A percentile compares a stretch with the other conserved stretches of the same genome.
Evolutionary conservation across 2,888 invertebrate genomes (phyloP).

Genomic region (Dasysyrphus albostriatus): DNA sequence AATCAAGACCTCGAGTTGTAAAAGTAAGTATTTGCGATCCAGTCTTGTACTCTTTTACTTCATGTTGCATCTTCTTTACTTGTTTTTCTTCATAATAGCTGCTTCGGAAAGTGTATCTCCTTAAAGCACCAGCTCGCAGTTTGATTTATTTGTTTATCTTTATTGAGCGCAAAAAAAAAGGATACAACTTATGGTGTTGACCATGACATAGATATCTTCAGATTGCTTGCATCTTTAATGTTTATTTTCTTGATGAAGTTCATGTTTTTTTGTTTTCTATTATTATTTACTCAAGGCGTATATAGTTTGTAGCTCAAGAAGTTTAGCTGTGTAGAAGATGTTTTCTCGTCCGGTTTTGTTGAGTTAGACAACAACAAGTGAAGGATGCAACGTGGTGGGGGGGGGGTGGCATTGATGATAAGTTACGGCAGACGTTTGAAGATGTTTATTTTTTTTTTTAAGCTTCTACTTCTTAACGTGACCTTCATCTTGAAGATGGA

Average conservation of each 20-base stretch:
- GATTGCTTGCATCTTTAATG: slow-evolving; percentile 46
- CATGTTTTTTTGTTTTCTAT: slow-evolving; percentile 16
- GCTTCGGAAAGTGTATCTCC: not conserved
- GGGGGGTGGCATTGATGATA: not conserved
- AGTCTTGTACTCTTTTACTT: not conserved
- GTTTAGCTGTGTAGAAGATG: slow-evolving; percentile 6
- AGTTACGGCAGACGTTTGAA: slow-evolving; percentile 2
- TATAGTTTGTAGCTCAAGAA: slow-evolving; percentile 18
- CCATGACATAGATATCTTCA: slow-evolving; percentile 65
- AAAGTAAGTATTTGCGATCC: not conserved
- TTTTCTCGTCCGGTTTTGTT: not conserved
- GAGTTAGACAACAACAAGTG: not conserved
- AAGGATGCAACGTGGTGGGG: no score
- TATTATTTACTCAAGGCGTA: slow-evolving; percentile 22
- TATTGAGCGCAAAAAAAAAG: not conserved
- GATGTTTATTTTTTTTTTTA: not conserved
- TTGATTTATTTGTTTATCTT: slow-evolving; percentile 41
- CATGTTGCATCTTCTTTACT: not conserved
- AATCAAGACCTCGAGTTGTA: no score
- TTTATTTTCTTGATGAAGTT: slow-evolving; percentile 13
- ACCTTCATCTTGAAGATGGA: slow-evolving; percentile 59
- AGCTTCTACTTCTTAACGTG: slow-evolving; percentile 35
- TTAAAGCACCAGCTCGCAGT: not conserved
- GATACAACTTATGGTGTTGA: slow-evolving; percentile 42
- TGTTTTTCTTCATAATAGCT: not conserved